Base-by-base conservation (phyloP, 2,113 vertebrate genomes). In the Prionailurus viverrinus region DNA sequence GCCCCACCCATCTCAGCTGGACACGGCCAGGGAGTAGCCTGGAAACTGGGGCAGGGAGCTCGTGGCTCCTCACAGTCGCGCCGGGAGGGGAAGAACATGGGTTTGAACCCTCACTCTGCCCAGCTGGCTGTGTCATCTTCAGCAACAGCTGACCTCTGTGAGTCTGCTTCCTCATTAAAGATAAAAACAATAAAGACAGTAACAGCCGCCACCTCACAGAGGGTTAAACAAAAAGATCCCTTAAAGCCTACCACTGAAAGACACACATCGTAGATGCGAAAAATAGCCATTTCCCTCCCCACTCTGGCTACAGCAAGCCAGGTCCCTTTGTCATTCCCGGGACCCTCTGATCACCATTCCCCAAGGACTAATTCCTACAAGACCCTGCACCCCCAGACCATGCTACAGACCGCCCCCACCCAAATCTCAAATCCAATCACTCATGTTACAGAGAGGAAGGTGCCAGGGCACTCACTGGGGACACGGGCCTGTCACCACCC, bases 361-460 rank as follows among this genome's bases (percentile, higher is more conserved):
- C 61, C 0, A 7, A 86, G 61, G 31, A 11, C 39, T 53, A 63
- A 66, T 41, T 55, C 84, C 21, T 58, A 29, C 4, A 63, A 76
- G 41, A 89, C 23, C 66, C 84, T 83, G 29, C 23, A 89, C 19
- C 33, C 18, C 8, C 14, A 58, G 69, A 31, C 83, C 9, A 0
- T 10, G 39, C 31, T 41, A 86, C 41, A n/a, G 25, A 15, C 1
- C 25, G 7, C 21, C 4, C n/a, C 36, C 3, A 33, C 51, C 58
- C 58, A 66, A 79, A 76, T 7, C 73, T 76, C 93, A 94, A 69
- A 79, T 16, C 48, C 95, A 78, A 48, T n/a, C 90, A 66, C 53
- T 45, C 21, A 5, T 2, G 3, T 81, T 51, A 21, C 5, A 58
- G 65, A 87, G 21, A 18, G 39, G 71, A 85, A 97, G 39, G n/a